Conservation (phyloP, 2,888 invertebrate species). For the Zaprionus lineosus region DNA sequence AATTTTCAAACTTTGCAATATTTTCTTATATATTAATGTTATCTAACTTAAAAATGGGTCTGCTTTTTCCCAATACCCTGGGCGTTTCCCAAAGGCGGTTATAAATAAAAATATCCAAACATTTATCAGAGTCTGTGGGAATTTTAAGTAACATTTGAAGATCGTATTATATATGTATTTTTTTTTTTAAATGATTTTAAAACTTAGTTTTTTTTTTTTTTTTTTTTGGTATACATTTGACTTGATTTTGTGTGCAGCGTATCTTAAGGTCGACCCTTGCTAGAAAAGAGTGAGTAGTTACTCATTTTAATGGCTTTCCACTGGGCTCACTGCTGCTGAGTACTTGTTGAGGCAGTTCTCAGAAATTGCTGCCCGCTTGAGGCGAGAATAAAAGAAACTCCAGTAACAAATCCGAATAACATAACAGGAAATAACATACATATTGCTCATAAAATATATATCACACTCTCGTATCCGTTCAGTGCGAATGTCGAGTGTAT, state of each 20-base stretch:
- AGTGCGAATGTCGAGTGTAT: conserved; percentile 8
- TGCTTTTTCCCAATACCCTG: too few relatives aligned
- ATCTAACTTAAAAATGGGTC: conserved; percentile 10
- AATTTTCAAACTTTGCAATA: conserved; percentile 5
- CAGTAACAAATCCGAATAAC: conserved; percentile 10
- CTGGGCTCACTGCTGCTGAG: background rate
- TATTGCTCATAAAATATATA: conserved; percentile 36
- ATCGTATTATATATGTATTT: too few relatives aligned
- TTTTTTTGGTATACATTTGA: background rate
- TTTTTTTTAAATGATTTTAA: too few relatives aligned
- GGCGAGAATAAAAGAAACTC: background rate
- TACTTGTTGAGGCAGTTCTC: conserved; percentile 30
- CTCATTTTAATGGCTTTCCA: too few relatives aligned
- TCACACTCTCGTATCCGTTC: conserved; percentile 4
- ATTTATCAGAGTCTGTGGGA: too few relatives aligned
- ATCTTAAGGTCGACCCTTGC: too few relatives aligned
- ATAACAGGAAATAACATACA: conserved; percentile 56
- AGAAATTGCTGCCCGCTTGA: conserved; percentile 11
- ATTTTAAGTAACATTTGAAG: too few relatives aligned
- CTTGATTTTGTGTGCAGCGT: too few relatives aligned
- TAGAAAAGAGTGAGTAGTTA: too few relatives aligned
- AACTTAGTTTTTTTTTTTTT: background rate
- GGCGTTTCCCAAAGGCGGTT: too few relatives aligned
- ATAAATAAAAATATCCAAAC: too few relatives aligned
- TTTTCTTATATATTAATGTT: too few relatives aligned